Evolutionary conservation across 2,113 vertebrate genomes (phyloP).

Genomic region (Athene noctua): DNA sequence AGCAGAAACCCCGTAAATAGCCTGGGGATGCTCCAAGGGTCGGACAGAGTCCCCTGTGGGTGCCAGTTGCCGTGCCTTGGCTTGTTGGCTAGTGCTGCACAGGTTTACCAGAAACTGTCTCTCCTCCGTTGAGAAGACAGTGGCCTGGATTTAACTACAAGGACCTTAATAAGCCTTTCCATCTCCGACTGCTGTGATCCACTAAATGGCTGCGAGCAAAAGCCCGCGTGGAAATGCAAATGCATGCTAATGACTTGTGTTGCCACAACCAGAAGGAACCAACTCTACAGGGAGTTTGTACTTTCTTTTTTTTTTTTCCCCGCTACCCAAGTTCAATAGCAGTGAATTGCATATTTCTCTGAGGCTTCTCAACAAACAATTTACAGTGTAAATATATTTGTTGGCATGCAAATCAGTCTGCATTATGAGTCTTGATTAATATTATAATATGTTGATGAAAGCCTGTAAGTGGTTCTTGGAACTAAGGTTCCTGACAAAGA

Average conservation of each 20-base stretch:
- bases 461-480: slow-evolving; percentile 79
- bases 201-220: neutral
- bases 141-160: neutral
- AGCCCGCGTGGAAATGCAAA: slow-evolving; percentile 4
- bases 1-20: rapidly evolving
- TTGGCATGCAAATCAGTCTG: slow-evolving; percentile 81
- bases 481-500: slow-evolving; percentile 73
- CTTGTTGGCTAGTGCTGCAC: neutral
- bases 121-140: neutral
- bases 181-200: neutral
- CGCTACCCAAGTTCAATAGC: slow-evolving; percentile 67
- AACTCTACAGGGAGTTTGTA: slow-evolving; percentile 52
- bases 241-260: slow-evolving; percentile 54
- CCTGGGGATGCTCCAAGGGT: rapidly evolving
- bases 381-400: slow-evolving; percentile 83
- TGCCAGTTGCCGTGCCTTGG: neutral
- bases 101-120: neutral
- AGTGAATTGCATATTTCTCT: slow-evolving; percentile 74
- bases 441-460: slow-evolving; percentile 83
- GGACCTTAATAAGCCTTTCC: neutral
- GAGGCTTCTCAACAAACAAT: slow-evolving; percentile 81
- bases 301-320: neutral
- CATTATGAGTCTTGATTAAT: slow-evolving; percentile 85
- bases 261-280: slow-evolving; percentile 55
- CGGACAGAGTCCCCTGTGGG: neutral